Evolutionary conservation across 2,888 invertebrate species (phyloP), one percentile per base, ranked within the genome.

Genomic region (Thelaira solivaga): DNA sequence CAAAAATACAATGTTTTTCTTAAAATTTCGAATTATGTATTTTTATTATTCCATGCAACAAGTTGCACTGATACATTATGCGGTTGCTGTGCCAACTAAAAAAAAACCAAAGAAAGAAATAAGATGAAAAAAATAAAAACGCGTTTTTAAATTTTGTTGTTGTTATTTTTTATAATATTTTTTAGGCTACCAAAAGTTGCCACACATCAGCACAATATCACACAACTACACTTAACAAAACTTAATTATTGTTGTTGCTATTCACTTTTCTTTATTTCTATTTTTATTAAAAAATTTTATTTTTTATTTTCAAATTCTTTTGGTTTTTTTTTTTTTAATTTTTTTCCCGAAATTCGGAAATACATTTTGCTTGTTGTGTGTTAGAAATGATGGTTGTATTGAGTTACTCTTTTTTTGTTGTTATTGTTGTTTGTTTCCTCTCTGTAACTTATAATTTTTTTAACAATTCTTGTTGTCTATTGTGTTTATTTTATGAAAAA

Each of bases 251-350:
- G 0, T 39, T 69, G 11, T 51, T 41, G 16, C 6, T 36, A 29
- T 8, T 53, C 36, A 22, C 64, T 65, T 69, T 31, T 65, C 41
- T 43, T 22, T 18, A n/a, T 24, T 34, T 5, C 26, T 5, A 26
- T 26, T 43, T 65, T 29, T 31, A 31, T 53, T 26, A 26, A 45
- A 51, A 39, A 53, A 59, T 75, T 68, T 81, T 76, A 71, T 69
- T 51, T 75, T 68, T 81, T 76, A 71, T 69, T 51, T 62, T 82
- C 57, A 80, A 81, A 73, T 81, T 80, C 43, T 80, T 53, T 43
- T 45, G 31, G 18, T 20, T 4, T 18, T 7, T 20, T 18, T 31
- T 55, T 16, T 20, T 11, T 16, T 22, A 18, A 16, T 43, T 68
- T 68, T 39, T 45, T 55, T 45, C 34, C 43, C 11, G 4, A 62